Evolutionary conservation across 2,113 vertebrate species (phyloP), one percentile per base, ranked within the genome.

Genomic region (Catagonus wagneri): DNA sequence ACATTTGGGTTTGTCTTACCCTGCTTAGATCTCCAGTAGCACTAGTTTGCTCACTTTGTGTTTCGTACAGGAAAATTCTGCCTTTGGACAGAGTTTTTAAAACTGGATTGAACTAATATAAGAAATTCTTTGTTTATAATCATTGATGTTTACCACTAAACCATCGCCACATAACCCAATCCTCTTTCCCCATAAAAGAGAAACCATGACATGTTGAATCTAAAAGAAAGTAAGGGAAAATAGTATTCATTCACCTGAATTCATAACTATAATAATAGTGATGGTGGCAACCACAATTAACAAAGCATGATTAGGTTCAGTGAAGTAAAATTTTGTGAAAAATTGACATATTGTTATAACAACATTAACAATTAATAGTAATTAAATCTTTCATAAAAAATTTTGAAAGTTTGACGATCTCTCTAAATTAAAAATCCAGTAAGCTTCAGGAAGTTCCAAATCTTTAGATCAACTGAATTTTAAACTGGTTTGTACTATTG

Each of bases 291-390:
- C 3, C 22, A 19, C 19, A 54, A 50, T 88, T 72, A 25, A 74
- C 39, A 94, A 89, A 89, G 3, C 23, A 54, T 6, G 12, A 29
- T 36, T 34, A 60, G 19, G 0, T 60, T 72, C 10, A 10, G 8
- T 29, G 23, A 94, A 50, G 79, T 36, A 50, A 54, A 74, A 72
- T 60, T 79, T 89, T 50, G 15, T 78, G 75, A 52, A 58, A 94
- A 19, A 50, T 11, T 32, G 12, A 65, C 20, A 25, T 32, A 19
- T 12, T 32, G 4, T 91, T 63, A 32, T 7, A 71, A 76, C 1
- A 44, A 5, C 15, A 29, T 32, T 32, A 61, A 39, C 32, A n/a
- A 61, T 29, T 32, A 34, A 54, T 52, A 29, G 22, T 84, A 52
- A n/a, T 39, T 50, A 79, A 75, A 19, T 36, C 54, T 88, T 76